Evolutionary conservation across 2,888 invertebrate genomes (phyloP).

Genomic region (Nemotelus pantherinus): DNA sequence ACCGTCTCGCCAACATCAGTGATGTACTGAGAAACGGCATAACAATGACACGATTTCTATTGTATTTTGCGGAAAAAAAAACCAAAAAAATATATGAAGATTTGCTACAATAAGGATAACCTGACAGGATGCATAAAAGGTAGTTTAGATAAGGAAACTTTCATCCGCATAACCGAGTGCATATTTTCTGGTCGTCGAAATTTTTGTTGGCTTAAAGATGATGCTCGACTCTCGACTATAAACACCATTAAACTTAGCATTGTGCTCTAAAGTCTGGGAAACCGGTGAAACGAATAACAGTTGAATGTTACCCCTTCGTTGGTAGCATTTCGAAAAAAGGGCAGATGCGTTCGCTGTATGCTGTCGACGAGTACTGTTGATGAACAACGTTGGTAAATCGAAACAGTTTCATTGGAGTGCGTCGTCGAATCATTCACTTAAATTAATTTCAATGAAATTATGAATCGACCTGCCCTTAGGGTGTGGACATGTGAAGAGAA

Average conservation of each 20-base stretch:
- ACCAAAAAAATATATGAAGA: constrained; percentile 16
- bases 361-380: too few relatives aligned
- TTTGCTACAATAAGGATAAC: constrained; percentile 37
- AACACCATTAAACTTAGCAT: too few relatives aligned
- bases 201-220: too few relatives aligned
- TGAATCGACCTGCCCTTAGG: constrained; percentile 39
- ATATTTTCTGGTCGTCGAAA: too few relatives aligned
- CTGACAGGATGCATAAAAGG: constrained; percentile 38
- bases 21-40: background rate
- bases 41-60: constrained; percentile 34
- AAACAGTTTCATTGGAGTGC: constrained; percentile 40
- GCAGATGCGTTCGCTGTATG: too few relatives aligned
- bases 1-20: background rate
- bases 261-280: too few relatives aligned
- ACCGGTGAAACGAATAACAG: too few relatives aligned
- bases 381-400: background rate
- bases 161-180: too few relatives aligned
- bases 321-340: background rate
- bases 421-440: constrained; percentile 33
- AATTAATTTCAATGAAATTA: constrained; percentile 42
- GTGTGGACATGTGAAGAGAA: constrained; percentile 26
- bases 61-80: background rate
- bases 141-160: constrained; percentile 28
- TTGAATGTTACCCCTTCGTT: constrained; percentile 15
- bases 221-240: too few relatives aligned